Evolutionary conservation across 2,113 vertebrate species (phyloP).

Genomic region (Tiliqua scincoides): DNA sequence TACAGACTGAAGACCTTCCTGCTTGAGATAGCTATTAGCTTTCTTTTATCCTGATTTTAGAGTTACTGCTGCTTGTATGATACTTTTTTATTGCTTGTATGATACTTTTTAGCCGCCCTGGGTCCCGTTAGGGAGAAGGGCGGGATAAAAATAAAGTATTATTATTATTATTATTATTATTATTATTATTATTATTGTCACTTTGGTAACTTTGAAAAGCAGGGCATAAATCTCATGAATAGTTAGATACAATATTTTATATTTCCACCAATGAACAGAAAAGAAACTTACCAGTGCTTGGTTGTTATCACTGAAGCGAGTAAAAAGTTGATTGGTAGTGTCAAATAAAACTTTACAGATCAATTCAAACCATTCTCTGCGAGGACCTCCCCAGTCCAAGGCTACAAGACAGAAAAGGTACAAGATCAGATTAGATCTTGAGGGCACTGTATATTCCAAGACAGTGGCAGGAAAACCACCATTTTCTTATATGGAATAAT

Average conservation of each 20-base stretch:
- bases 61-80: too few species aligned
- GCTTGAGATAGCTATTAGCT: too few species aligned
- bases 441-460: background rate
- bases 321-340: conserved; percentile 93
- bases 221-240: too few species aligned
- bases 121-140: too few species aligned
- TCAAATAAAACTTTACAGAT: conserved; percentile 96
- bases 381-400: conserved; percentile 97
- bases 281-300: conserved; percentile 89
- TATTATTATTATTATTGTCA: too few species aligned
- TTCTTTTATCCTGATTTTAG: too few species aligned
- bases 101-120: too few species aligned
- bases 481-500: background rate
- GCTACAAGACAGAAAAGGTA: conserved; percentile 77
- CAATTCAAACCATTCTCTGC: conserved; percentile 97
- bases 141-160: too few species aligned
- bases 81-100: too few species aligned
- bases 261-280: background rate
- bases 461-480: background rate
- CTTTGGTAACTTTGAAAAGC: too few species aligned
- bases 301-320: conserved; percentile 95
- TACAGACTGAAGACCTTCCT: too few species aligned
- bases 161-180: too few species aligned
- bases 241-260: background rate
- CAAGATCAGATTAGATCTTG: conserved; percentile 9